These are phyloP conservation scores for Eristalinus aeneus DNA, from an alignment of 2,888 invertebrate species.

Conservation along the genomic window DNA sequence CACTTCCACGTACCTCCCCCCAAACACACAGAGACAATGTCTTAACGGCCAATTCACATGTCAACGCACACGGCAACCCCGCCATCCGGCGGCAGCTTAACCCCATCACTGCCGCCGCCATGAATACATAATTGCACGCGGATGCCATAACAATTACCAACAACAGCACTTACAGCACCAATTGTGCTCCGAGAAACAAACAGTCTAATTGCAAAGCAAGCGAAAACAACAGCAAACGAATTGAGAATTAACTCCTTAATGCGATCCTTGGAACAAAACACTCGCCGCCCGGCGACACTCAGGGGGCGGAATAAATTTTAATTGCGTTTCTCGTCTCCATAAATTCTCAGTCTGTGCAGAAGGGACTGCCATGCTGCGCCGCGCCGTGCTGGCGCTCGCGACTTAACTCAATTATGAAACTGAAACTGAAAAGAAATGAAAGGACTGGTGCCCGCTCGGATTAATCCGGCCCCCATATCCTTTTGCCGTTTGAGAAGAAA, in stretches of 20 bases:
- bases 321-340: constrained; percentile 53
- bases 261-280: constrained; percentile 52
- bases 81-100: not conserved
- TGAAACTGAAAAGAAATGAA: not conserved
- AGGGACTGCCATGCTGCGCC: not conserved
- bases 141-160: constrained; percentile 36
- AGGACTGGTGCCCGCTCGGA: not conserved
- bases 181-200: constrained; percentile 41
- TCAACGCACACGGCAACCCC: constrained; percentile 29
- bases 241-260: constrained; percentile 32
- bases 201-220: constrained; percentile 46
- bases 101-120: not conserved
- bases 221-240: not conserved
- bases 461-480: not conserved
- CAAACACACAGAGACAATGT: constrained; percentile 18
- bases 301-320: constrained; percentile 57
- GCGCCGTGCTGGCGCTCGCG: constrained; percentile 1
- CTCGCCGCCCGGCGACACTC: not conserved
- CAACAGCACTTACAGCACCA: constrained; percentile 29
- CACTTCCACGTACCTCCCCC: not conserved
- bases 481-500: constrained; percentile 14
- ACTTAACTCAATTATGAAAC: constrained; percentile 38
- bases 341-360: constrained; percentile 25
- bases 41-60: constrained; percentile 47
- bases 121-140: constrained; percentile 49